These are phyloP conservation scores for Watsonalla cultraria DNA, from an alignment of 2,888 invertebrate genomes.

Conservation along the genomic window DNA sequence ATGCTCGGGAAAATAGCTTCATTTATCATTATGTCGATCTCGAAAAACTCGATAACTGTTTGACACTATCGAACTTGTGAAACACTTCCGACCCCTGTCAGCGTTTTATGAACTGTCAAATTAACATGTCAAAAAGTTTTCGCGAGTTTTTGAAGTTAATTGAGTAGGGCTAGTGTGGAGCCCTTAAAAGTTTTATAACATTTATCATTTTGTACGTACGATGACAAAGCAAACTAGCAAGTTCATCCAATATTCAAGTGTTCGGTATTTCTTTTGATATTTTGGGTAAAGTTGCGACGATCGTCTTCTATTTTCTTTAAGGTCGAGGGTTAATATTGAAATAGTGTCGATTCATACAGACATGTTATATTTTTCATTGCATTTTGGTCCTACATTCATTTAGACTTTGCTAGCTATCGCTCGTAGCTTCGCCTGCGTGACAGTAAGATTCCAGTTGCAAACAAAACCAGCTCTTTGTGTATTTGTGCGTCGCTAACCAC, in stretches of 20 bases:
- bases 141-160: neutral
- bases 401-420: no score
- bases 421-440: no score
- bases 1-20: neutral
- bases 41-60: neutral
- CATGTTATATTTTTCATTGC: no score
- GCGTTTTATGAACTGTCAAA: slow-evolving; percentile 10
- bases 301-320: neutral
- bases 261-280: neutral
- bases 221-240: neutral
- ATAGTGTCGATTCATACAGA: neutral
- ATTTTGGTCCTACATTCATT: no score
- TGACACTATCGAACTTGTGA: neutral
- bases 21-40: neutral
- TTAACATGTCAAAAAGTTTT: slow-evolving; percentile 4
- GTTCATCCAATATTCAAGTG: neutral
- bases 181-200: neutral
- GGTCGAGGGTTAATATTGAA: neutral
- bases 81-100: slow-evolving; percentile 12
- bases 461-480: no score
- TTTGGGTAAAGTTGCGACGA: neutral
- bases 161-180: neutral
- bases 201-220: neutral
- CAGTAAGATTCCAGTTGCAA: no score
- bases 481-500: no score